Evolutionary conservation across 1,140 invertebrate species (phyloP), one percentile per base, ranked within the genome.

Genomic region (Orchesella cincta): DNA sequence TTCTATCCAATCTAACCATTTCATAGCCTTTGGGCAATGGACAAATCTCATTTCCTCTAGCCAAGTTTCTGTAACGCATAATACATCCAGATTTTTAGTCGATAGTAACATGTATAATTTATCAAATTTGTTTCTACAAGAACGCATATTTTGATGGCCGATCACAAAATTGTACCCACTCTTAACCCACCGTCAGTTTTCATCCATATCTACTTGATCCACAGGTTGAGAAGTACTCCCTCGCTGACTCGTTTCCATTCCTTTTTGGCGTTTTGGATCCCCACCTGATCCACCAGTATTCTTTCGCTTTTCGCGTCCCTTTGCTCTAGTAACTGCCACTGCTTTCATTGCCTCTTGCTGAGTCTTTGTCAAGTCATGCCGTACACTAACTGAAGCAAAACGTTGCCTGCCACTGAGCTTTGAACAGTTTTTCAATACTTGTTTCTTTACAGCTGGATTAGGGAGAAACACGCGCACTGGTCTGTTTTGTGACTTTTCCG

Each of bases 41-140:
- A 64, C 8, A 16, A 5, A 23, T 23, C 5, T 29, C 28, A 29
- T 64, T 23, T 64, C 26, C 57, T 12, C 23, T 12, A 64, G 23
- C 57, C 57, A 64, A 12, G 57, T 64, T 29, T 64, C 57, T 23
- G 57, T 64, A 8, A 64, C 5, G 28, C 57, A 64, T 14, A 64
- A 64, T 16, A 64, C 26, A 26, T 64, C 57, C 8, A 64, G 12
- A 29, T 26, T 16, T 14, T 64, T 14, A 12, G 5, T 23, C 14
- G 57, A 12, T 12, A 64, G n/a, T 8, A 64, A 12, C 23, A 8
- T 12, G 5, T 14, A 16, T 14, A 64, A 12, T 8, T 23, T 26
- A 23, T n/a, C 8, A 64, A 64, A 16, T 26, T 64, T 64, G 23
- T 64, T 29, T 23, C 28, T 12, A 16, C 8, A 64, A 12, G 57